phyloP scores from a whole-genome alignment of 2,888 invertebrate genomes.

The Heliconius hortense region DNA sequence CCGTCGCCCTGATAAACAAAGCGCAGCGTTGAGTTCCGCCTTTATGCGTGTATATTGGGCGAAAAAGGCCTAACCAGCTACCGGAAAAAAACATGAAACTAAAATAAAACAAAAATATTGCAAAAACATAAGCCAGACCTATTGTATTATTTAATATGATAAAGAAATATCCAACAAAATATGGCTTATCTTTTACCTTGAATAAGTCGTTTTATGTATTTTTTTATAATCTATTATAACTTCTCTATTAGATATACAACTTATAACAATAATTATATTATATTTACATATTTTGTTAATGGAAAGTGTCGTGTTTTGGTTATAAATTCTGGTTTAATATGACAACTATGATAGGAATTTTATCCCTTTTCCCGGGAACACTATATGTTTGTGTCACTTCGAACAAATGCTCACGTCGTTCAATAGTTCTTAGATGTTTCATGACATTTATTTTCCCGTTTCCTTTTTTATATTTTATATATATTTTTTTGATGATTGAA shows the following conservation, averaged over 20 bases:
- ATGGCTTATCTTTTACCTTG: neutral
- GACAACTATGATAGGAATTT: slow-evolving; percentile 16
- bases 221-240: too few relatives aligned
- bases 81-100: neutral
- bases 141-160: neutral
- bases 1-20: neutral
- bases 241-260: neutral
- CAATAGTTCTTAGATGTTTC: neutral
- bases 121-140: too few relatives aligned
- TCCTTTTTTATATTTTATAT: neutral
- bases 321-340: neutral
- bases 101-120: too few relatives aligned
- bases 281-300: neutral
- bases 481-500: neutral
- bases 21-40: neutral
- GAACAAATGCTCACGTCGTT: slow-evolving; percentile 20
- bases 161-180: neutral
- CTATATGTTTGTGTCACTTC: slow-evolving; percentile 6
- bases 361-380: neutral
- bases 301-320: neutral
- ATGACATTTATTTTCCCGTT: slow-evolving; percentile 1
- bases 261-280: neutral
- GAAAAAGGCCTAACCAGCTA: neutral
- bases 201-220: too few relatives aligned
- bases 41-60: neutral